A percentile compares a stretch with the other conserved stretches of the same genome.
These are phyloP conservation scores for Falco concolor DNA, from an alignment of 2,797 vertebrate genomes.

Conservation along the genomic window DNA sequence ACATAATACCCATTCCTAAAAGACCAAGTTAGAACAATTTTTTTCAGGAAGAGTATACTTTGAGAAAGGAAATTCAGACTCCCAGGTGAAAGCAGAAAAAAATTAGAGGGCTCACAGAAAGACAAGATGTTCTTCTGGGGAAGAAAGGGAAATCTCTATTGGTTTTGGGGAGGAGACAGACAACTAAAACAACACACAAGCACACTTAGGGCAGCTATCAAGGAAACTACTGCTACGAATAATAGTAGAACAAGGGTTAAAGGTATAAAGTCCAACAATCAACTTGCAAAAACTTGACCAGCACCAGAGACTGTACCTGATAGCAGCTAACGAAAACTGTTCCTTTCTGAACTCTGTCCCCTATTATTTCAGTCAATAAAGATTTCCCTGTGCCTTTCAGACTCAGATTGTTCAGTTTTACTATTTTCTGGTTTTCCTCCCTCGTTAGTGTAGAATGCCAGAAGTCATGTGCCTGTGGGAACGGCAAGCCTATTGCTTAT, in stretches of 20 bases:
- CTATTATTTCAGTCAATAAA: neutral
- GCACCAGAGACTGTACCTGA: neutral
- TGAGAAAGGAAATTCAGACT: neutral
- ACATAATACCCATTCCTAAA: neutral
- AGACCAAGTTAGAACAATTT: neutral
- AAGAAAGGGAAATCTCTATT: neutral
- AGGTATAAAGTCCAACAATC: constrained; percentile 2
- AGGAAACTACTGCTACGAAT: neutral
- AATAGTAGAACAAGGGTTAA: neutral
- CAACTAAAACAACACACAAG: neutral
- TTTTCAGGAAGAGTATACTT: neutral
- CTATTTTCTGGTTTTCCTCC: neutral
- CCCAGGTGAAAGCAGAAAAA: neutral
- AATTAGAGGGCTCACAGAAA: neutral
- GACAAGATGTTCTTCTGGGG: neutral
- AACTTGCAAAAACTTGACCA: neutral
- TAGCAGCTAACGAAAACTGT: neutral
- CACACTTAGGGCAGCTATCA: neutral
- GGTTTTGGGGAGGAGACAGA: neutral
- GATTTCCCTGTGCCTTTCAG: neutral
- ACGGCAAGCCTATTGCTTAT: neutral
- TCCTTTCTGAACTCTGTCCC: neutral
- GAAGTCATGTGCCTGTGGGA: neutral
- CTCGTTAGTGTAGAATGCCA: neutral
- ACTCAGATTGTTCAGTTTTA: neutral